Conservation (phyloP, 2,797 vertebrate genomes). For the Lepilemur ruficaudatus region DNA sequence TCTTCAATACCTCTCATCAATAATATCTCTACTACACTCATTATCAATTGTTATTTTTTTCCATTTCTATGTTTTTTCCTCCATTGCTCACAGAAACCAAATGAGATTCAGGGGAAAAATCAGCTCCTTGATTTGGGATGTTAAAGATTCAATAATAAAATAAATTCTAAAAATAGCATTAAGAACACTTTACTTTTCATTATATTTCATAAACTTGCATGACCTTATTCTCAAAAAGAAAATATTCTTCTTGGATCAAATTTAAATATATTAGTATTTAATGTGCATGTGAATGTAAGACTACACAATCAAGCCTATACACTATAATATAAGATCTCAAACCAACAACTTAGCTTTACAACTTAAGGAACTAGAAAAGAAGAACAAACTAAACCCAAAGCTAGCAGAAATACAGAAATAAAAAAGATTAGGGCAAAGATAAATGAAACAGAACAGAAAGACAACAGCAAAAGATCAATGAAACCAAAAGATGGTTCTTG, state of each 20-base stretch:
- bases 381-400: too few species aligned
- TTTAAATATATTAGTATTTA: background rate
- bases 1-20: background rate
- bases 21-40: background rate
- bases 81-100: background rate
- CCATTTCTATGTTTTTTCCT: background rate
- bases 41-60: constrained; percentile 1
- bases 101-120: background rate
- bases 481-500: too few species aligned
- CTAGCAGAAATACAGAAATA: too few species aligned
- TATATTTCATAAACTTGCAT: background rate
- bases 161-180: background rate
- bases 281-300: background rate
- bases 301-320: background rate
- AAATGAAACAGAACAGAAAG: too few species aligned
- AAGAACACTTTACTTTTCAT: background rate
- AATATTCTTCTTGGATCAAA: background rate
- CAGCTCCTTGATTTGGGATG: background rate
- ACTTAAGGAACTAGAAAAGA: too few species aligned
- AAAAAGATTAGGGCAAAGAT: too few species aligned
- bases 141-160: constrained; percentile 1
- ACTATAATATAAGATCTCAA: too few species aligned
- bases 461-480: too few species aligned
- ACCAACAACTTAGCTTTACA: too few species aligned
- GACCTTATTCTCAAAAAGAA: background rate